A percentile compares a stretch with the other conserved stretches of the same genome.
These are phyloP conservation scores for Hormaphis cornu DNA, from an alignment of 1,140 invertebrate genomes.

Conservation along the genomic window DNA sequence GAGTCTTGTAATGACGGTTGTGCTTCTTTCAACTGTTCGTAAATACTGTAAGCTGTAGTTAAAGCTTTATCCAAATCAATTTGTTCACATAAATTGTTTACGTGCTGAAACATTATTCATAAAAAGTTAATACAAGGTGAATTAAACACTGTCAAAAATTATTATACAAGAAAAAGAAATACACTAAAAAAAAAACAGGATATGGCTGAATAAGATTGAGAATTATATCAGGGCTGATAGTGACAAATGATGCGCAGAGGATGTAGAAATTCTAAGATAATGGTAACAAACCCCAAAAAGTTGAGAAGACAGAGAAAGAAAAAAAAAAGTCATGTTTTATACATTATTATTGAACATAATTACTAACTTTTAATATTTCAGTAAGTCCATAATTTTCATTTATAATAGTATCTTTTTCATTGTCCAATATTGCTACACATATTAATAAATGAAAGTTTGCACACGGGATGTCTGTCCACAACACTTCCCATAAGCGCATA, in stretches of 20 bases:
- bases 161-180: slow-evolving; percentile 26
- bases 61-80: slow-evolving; percentile 72
- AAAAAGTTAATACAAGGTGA: slow-evolving; percentile 37
- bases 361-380: slow-evolving; percentile 82
- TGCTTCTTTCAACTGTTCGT: slow-evolving; percentile 63
- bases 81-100: slow-evolving; percentile 80
- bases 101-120: slow-evolving; percentile 63
- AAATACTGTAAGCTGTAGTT: slow-evolving; percentile 80
- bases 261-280: neutral
- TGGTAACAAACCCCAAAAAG: neutral
- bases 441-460: slow-evolving; percentile 88
- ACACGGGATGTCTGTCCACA: slow-evolving; percentile 87
- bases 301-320: neutral
- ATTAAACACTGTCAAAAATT: neutral
- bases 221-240: neutral
- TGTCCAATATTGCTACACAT: slow-evolving; percentile 81
- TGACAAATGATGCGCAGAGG: too few species aligned
- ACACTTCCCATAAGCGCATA: slow-evolving; percentile 49
- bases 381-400: slow-evolving; percentile 87
- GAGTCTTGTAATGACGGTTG: slow-evolving; percentile 49
- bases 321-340: slow-evolving; percentile 10
- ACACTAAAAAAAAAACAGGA: slow-evolving; percentile 26
- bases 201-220: slow-evolving; percentile 7
- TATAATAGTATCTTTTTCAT: slow-evolving; percentile 74
- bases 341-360: slow-evolving; percentile 14